These are phyloP conservation scores for Sebastes variabilis DNA, from an alignment of 2,797 vertebrate species.

Conservation along the genomic window DNA sequence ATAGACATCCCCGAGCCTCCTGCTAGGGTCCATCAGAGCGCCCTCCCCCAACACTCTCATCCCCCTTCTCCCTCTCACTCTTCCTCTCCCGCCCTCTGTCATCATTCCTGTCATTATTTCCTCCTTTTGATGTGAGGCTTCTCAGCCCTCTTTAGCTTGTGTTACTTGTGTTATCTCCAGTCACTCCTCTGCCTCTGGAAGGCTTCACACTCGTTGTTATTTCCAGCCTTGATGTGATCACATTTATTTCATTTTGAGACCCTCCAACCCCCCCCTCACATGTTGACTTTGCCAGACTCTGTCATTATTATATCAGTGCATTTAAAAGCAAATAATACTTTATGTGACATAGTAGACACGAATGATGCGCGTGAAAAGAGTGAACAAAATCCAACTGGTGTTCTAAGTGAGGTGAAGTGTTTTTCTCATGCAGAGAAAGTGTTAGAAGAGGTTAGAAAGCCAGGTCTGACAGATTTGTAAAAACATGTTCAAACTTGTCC, in stretches of 20 bases:
- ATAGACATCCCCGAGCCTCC: constrained; percentile 79
- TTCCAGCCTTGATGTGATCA: constrained; percentile 76
- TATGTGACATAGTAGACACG: constrained; percentile 12
- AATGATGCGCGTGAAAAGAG: constrained; percentile 11
- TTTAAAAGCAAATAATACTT: constrained; percentile 47
- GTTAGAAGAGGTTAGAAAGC: constrained; percentile 77
- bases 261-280: constrained; percentile 6
- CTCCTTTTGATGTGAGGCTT: constrained; percentile 84
- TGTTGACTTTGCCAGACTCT: constrained; percentile 38
- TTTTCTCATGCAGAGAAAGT: constrained; percentile 51
- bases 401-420: constrained; percentile 48
- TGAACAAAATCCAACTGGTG: constrained; percentile 21
- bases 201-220: constrained; percentile 69
- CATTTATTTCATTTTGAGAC: constrained; percentile 72
- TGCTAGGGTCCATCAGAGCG: constrained; percentile 73
- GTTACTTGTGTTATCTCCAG: constrained; percentile 75
- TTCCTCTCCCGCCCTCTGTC: constrained; percentile 74
- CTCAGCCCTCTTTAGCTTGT: constrained; percentile 80
- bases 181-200: constrained; percentile 76
- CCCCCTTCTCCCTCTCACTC: constrained; percentile 48
- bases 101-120: constrained; percentile 87
- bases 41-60: constrained; percentile 58
- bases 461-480: constrained; percentile 50
- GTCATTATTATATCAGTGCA: constrained; percentile 27
- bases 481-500: constrained; percentile 69